Evolutionary conservation across 2,797 vertebrate genomes (phyloP), one percentile per base, ranked within the genome.

Genomic region (Betta splendens): DNA sequence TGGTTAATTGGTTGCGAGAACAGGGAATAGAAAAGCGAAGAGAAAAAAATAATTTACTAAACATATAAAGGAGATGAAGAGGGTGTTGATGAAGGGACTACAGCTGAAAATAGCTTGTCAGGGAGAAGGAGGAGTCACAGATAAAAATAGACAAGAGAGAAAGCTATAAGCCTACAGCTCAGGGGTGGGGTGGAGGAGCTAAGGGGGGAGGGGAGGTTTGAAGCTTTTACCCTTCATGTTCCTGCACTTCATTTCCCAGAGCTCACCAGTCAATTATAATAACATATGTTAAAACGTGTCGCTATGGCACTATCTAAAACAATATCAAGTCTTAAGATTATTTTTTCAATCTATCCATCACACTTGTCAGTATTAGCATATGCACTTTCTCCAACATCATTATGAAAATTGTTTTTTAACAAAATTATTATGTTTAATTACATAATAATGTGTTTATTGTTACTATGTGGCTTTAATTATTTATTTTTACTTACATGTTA

Each of bases 121-220:
- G 74, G 50, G 72, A 70, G 78, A 68, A 79, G 85, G 75, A 80
- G 70, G 62, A 59, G 84, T 68, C 20, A 25, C 9, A 40, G 81
- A 82, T 85, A 86, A 81, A 87, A 86, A 86, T 86, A 89, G 82
- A 77, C 31, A 16, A 58, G 57, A 64, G 45, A 62, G 62, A 45
- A 67, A 76, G 68, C 65, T 44, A 57, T 67, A 80, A 82, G 79
- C 78, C 69, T 84, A 35, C 64, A 81, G 81, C 65, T 69, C 56
- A 61, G 44, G 54, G 56, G 25, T 46, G 50, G 48, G 67, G 43
- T n/a, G 36, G 42, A 5, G 48, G 35, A 15, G 66, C 37, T 15
- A 20, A 39, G n/a, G 35, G n/a, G 35, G 13, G 23, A n/a, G 2
- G 25, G 7, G 47, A 7, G 20, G 29, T 9, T 5, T 38, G 49